Percentiles rank a stretch among this genome's conserved stretches.
These are phyloP conservation scores for Stenotaenia linearis DNA, from an alignment of 2,888 invertebrate genomes.

Conservation along the genomic window DNA sequence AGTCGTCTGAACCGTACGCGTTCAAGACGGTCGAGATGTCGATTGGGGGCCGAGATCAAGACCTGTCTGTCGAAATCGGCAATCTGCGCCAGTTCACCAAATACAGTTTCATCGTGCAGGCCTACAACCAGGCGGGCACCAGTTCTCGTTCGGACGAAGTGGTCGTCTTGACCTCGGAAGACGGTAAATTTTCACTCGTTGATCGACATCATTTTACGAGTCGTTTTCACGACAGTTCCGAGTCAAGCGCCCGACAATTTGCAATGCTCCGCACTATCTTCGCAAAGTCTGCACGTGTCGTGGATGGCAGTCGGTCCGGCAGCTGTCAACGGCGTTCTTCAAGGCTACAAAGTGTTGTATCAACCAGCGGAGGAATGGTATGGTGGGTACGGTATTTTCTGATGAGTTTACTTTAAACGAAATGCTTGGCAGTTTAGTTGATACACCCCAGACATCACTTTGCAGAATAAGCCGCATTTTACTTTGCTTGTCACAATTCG, in stretches of 20 bases:
- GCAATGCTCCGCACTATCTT: slow-evolving; percentile 44
- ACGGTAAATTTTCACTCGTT: slow-evolving; percentile 42
- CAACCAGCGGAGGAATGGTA: slow-evolving; percentile 39
- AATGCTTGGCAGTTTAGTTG: background rate
- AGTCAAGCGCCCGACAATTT: slow-evolving; percentile 46
- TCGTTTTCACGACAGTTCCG: slow-evolving; percentile 42
- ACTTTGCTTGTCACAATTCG: slow-evolving; percentile 8
- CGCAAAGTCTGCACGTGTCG: slow-evolving; percentile 45
- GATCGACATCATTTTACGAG: background rate
- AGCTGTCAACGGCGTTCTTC: slow-evolving; percentile 47
- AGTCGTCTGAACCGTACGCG: slow-evolving; percentile 35
- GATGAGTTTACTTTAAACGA: background rate
- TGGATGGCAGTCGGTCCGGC: slow-evolving; percentile 47
- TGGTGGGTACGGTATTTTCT: slow-evolving; percentile 34
- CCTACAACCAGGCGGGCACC: slow-evolving; percentile 46
- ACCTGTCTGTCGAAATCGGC: slow-evolving; percentile 40
- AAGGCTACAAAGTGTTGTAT: slow-evolving; percentile 47
- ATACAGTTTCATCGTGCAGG: slow-evolving; percentile 46
- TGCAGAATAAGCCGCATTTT: background rate
- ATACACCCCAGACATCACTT: background rate
- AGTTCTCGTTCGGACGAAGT: slow-evolving; percentile 45
- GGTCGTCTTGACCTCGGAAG: slow-evolving; percentile 46
- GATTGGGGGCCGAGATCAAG: slow-evolving; percentile 33
- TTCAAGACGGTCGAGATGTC: slow-evolving; percentile 39
- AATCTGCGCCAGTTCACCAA: slow-evolving; percentile 47